phyloP scores from a whole-genome alignment of 2,797 vertebrate genomes.

The Coracias cyanogaster region DNA sequence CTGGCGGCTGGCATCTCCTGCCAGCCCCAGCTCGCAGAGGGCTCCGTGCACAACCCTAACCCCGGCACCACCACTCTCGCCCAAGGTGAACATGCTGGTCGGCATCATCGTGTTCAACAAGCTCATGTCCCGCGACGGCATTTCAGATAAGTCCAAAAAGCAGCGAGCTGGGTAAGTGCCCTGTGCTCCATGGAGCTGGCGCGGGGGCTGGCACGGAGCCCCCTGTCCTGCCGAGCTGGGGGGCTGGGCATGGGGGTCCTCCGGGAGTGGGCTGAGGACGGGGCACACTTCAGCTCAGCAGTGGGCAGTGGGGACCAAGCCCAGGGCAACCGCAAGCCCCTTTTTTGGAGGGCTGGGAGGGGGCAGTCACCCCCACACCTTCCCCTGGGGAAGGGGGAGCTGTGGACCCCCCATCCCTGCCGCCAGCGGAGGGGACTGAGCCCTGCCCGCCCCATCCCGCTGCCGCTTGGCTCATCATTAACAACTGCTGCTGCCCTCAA shows the following conservation, averaged over 20 bases:
- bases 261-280: not conserved
- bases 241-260: not conserved
- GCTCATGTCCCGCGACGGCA: constrained; percentile 97
- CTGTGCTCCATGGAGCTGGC: not conserved
- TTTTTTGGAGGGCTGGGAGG: not conserved
- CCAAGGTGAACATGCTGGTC: constrained; percentile 98
- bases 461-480: not conserved
- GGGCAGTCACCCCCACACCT: not conserved
- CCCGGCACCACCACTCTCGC: not conserved
- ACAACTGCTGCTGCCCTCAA: constrained; percentile 22
- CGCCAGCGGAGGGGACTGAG: not conserved
- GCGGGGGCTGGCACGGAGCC: not conserved
- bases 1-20: not conserved
- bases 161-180: constrained; percentile 95
- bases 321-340: not conserved
- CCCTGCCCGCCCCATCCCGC: not conserved
- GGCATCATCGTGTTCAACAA: constrained; percentile 99
- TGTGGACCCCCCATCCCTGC: not conserved
- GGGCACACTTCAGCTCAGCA: not conserved
- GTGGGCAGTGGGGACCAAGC: not conserved
- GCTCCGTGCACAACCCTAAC: not conserved
- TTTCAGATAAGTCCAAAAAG: constrained; percentile 99
- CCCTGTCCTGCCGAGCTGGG: not conserved
- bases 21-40: rapidly evolving
- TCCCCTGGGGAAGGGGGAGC: not conserved